A percentile compares a stretch with the other conserved stretches of the same genome.
These are phyloP conservation scores for Aphidius colemani DNA, from an alignment of 2,888 invertebrate genomes.

Conservation along the genomic window DNA sequence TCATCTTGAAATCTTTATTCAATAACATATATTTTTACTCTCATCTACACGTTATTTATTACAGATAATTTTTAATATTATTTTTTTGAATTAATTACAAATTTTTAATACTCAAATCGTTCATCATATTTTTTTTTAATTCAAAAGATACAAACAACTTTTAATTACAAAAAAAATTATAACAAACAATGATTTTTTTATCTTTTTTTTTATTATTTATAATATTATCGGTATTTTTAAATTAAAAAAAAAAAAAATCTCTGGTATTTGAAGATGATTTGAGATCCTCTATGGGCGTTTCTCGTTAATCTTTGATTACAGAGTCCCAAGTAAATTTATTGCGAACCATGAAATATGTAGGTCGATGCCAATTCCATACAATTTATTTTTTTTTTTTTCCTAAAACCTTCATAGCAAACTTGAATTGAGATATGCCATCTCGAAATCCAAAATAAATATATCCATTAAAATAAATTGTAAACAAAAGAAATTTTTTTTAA, in stretches of 20 bases:
- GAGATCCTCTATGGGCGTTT: slow-evolving; percentile 31
- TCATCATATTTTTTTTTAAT: background rate
- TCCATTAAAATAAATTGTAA: background rate
- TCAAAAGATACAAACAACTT: no score
- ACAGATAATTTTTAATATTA: slow-evolving; percentile 3
- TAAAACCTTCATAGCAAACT: no score
- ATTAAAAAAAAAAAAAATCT: background rate
- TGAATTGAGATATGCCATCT: no score
- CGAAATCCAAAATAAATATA: background rate
- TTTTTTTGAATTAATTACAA: background rate
- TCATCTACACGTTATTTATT: background rate
- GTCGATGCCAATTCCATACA: slow-evolving; percentile 21
- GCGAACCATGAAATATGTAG: slow-evolving; percentile 36
- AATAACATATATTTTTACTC: slow-evolving; percentile 7
- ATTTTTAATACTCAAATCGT: background rate
- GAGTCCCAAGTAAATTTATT: slow-evolving; percentile 46
- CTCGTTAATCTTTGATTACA: slow-evolving; percentile 45
- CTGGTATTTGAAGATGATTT: background rate
- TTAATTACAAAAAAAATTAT: no score
- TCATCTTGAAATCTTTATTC: slow-evolving; percentile 25
- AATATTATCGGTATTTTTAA: background rate
- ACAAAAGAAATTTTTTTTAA: background rate
- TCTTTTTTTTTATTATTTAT: background rate
- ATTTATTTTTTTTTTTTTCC: background rate
- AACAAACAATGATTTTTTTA: background rate